Evolutionary conservation across 2,888 invertebrate genomes (phyloP).

Genomic region (Philereme transversata): DNA sequence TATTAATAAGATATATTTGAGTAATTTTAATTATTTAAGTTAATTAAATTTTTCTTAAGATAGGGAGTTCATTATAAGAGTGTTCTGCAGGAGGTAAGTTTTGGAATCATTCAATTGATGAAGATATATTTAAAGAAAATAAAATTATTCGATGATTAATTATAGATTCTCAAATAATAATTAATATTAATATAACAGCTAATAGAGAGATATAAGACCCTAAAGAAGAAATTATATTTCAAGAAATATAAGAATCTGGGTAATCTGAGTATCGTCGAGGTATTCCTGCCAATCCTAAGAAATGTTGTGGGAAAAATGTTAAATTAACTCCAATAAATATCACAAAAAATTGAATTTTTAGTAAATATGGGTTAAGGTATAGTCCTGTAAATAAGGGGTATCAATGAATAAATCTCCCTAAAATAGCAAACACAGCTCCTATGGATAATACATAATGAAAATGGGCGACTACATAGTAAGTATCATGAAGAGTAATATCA

Average conservation of each 20-base stretch:
- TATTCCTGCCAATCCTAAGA: conserved; percentile 81
- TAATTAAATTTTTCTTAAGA: conserved; percentile 71
- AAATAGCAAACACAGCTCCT: conserved; percentile 91
- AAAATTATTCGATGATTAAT: conserved; percentile 77
- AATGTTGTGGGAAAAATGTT: conserved; percentile 93
- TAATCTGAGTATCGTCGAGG: conserved; percentile 91
- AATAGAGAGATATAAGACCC: conserved; percentile 86
- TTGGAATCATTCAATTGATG: conserved; percentile 86
- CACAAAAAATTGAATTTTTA: conserved; percentile 88
- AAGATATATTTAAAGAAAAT: conserved; percentile 75
- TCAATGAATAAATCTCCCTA: conserved; percentile 89
- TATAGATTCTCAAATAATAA: conserved; percentile 86
- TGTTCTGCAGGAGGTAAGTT: conserved; percentile 83
- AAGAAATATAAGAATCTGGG: conserved; percentile 85
- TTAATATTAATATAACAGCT: conserved; percentile 83
- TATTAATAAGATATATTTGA: no score
- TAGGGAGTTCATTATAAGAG: conserved; percentile 83
- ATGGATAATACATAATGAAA: conserved; percentile 93
- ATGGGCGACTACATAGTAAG: conserved; percentile 93
- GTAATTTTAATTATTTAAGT: no score
- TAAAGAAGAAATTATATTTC: conserved; percentile 88
- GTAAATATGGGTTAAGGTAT: conserved; percentile 80
- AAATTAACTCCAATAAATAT: conserved; percentile 91
- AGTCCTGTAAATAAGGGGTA: conserved; percentile 87
- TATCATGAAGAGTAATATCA: conserved; percentile 91